A percentile compares a stretch with the other conserved stretches of the same genome.
These are phyloP conservation scores for Gonocerus acuteangulatus DNA, from an alignment of 2,888 invertebrate species.

Conservation along the genomic window DNA sequence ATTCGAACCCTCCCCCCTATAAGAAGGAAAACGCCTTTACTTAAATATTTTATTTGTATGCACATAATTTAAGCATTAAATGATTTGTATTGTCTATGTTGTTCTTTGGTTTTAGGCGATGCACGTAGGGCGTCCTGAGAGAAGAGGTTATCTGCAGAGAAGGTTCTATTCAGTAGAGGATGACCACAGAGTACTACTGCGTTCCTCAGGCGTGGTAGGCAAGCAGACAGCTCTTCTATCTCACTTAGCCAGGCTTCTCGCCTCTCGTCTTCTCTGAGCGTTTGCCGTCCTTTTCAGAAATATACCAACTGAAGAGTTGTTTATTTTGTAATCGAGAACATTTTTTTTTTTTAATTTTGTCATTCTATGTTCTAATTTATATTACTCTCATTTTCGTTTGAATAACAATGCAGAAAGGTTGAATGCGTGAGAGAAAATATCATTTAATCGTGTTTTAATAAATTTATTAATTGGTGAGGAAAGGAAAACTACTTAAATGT, in stretches of 20 bases:
- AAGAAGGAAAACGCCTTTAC: too few relatives aligned
- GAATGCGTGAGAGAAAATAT: background rate
- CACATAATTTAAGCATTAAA: too few relatives aligned
- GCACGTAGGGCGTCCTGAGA: slow-evolving; percentile 5
- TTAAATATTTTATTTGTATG: too few relatives aligned
- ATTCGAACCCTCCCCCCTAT: too few relatives aligned
- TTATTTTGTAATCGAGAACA: background rate
- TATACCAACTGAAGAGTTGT: background rate
- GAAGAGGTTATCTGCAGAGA: background rate
- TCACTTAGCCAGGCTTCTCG: slow-evolving; percentile 10
- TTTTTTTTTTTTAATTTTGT: background rate
- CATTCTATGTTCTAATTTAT: background rate
- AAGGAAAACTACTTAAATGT: background rate
- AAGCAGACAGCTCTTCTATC: background rate
- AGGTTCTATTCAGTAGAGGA: background rate
- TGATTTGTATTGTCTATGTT: too few relatives aligned
- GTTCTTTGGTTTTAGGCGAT: background rate
- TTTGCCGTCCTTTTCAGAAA: background rate
- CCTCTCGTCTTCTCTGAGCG: background rate
- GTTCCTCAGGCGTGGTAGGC: slow-evolving; percentile 2
- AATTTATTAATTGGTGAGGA: background rate
- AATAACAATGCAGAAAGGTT: background rate
- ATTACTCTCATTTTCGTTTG: background rate
- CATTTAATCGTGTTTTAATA: background rate
- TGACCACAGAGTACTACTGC: background rate